Percentiles rank a stretch among this genome's conserved stretches.
Evolutionary conservation across 2,797 vertebrate genomes (phyloP).

Genomic region (Peromyscus attwateri): DNA sequence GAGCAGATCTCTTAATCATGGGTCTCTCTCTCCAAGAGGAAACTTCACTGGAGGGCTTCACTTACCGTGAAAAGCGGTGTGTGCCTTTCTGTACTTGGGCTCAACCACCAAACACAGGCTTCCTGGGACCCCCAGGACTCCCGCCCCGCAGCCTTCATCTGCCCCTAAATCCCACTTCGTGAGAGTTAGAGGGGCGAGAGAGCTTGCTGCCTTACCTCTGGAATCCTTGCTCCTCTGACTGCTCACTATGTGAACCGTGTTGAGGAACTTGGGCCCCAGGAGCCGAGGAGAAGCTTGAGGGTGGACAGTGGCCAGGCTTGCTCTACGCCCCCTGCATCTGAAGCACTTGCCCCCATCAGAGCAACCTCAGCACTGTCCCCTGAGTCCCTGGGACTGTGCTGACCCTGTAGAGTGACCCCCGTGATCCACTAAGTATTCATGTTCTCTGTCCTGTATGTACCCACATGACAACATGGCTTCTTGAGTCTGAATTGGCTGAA

Average conservation of each 20-base stretch:
- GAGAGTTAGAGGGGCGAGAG: neutral
- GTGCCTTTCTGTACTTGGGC: neutral
- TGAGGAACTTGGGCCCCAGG: neutral
- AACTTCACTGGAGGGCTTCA: neutral
- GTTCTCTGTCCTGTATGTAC: neutral
- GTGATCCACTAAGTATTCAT: neutral
- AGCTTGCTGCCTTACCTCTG: neutral
- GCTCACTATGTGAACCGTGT: neutral
- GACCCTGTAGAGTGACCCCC: neutral
- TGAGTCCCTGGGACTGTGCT: rapidly evolving
- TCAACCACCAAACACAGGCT: neutral
- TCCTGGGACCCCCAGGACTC: neutral
- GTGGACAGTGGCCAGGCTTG: neutral
- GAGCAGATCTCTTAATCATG: neutral
- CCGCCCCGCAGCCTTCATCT: neutral
- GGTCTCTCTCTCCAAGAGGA: constrained; percentile 8
- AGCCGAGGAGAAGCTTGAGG: neutral
- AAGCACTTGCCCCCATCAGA: neutral
- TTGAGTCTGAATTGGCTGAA: neutral
- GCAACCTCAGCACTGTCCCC: neutral
- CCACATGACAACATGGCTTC: neutral
- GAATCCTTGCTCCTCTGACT: neutral
- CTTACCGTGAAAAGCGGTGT: neutral
- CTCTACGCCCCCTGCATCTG: neutral
- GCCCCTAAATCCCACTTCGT: neutral